phyloP scores from a whole-genome alignment of 1,140 invertebrate species.

The Amyelois transitella region DNA sequence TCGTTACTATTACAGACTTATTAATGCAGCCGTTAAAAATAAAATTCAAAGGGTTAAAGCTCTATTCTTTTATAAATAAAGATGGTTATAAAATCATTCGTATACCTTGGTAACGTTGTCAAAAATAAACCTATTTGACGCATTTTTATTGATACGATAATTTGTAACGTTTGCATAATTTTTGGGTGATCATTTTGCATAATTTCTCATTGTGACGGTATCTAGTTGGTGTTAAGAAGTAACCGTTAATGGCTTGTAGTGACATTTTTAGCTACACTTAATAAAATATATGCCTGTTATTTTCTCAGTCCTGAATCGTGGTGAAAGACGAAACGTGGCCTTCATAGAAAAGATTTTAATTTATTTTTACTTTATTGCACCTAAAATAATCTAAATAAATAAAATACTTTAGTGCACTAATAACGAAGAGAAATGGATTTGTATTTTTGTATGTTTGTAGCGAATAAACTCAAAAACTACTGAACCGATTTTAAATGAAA shows the following conservation, averaged over 20 bases:
- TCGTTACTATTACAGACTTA: conserved; percentile 13
- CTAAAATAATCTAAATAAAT: too few relatives aligned
- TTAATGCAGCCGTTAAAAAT: background rate
- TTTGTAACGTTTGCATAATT: background rate
- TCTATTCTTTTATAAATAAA: background rate
- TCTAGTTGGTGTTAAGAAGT: background rate
- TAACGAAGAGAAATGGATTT: too few relatives aligned
- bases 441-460: too few relatives aligned
- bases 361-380: too few relatives aligned
- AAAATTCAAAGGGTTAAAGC: background rate
- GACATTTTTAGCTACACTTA: background rate
- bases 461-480: too few relatives aligned
- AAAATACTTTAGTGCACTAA: too few relatives aligned
- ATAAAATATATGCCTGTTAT: too few relatives aligned
- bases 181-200: background rate
- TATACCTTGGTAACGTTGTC: background rate
- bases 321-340: too few relatives aligned
- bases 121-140: background rate
- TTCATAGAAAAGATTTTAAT: too few relatives aligned
- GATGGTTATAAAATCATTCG: background rate
- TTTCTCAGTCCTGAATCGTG: too few relatives aligned
- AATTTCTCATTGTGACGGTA: background rate
- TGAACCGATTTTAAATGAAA: too few relatives aligned
- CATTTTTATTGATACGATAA: conserved; percentile 5
- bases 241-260: conserved; percentile 1